Evolutionary conservation across 1,140 invertebrate genomes (phyloP), one percentile per base, ranked within the genome.

Genomic region (Brachionus manjavacas): DNA sequence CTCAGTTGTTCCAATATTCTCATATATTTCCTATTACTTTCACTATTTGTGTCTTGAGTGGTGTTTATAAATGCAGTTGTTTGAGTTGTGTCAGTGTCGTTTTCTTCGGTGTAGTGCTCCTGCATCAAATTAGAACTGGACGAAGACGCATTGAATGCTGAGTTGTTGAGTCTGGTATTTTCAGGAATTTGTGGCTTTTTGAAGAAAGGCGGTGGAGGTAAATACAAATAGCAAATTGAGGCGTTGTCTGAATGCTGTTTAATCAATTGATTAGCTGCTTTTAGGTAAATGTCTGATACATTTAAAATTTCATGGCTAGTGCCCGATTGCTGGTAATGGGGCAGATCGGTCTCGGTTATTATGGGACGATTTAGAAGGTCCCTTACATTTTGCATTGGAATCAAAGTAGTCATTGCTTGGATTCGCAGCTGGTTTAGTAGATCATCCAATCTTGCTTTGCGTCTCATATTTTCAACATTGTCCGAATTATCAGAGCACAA

Each of bases 401-500:
- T 39, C 25, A 83, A 35, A 20, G 43, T 35, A 4, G 81, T 83
- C 35, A 55, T 35, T 16, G 81, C 60, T 43, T 83, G 35, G 14
- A 83, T 83, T 28, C 81, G 81, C 35, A 83, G 39, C 55, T 83
- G 81, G 43, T 49, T 72, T 11, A 83, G 39, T 39, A 83, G 52
- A 28, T 83, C 81, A 20, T 83, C 81, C 1, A 83, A 39, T 31
- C 60, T 25, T 25, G 79, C 49, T 68, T 81, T 81, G 31, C 79
- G 49, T 14, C 79, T 41, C 49, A 46, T 43, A 25, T 81, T 81
- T 43, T 81, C 79, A 23, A 41, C 41, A 20, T 41, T 43, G 35
- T 81, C 52, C 1, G 52, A 64, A 43, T 41, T 81, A 25, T 81
- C 79, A 9, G 79, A 43, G 31, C 79, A 81, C 20, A 81, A 92